Base-by-base conservation (phyloP, 2,113 vertebrate species). In the Passer montanus region DNA sequence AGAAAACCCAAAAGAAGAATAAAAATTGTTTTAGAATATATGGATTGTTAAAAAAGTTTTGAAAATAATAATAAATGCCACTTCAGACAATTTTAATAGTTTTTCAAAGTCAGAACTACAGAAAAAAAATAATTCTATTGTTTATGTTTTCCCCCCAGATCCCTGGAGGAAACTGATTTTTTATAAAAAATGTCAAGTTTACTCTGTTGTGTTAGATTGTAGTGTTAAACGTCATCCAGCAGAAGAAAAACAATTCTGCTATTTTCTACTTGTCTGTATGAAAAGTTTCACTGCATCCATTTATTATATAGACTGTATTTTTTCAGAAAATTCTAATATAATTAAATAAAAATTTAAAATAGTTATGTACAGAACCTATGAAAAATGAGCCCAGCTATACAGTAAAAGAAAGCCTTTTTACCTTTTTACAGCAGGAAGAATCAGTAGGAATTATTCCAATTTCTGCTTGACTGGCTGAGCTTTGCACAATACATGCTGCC, bases 111-210 rank as follows among this genome's bases (percentile, higher is more conserved):
- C 27, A 70, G 37, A 83, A 39, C 7, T 77, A 55, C 16, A 26
- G 31, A 27, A 58, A 76, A 72, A 41, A 60, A 55, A 11, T 23
- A 31, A 68, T 23, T 3, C 5, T 64, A 1, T 16, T 74, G 27
- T 52, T 60, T 28, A 10, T 28, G 13, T 15, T 10, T 9, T 1
- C 1, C 8, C 28, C 10, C 13, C 15, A 13, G 5, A 13, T 44
- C 19, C 5, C 10, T 49, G 26, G 11, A 70, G n/a, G 10, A 66
- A 84, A 84, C 55, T 39, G 69, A 39, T 69, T 55, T 47, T 74
- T 13, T 20, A 33, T 62, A 3, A 79, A 82, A 84, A 75, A 33
- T 6, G 15, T 62, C 6, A 41, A 14, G 4, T 59, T 79, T 68
- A 41, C 15, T 58, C 13, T 44, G 16, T 24, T 52, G 33, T 82